Evolutionary conservation across 2,888 invertebrate genomes (phyloP).

Genomic region (Acanthococcus lagerstroemiae): DNA sequence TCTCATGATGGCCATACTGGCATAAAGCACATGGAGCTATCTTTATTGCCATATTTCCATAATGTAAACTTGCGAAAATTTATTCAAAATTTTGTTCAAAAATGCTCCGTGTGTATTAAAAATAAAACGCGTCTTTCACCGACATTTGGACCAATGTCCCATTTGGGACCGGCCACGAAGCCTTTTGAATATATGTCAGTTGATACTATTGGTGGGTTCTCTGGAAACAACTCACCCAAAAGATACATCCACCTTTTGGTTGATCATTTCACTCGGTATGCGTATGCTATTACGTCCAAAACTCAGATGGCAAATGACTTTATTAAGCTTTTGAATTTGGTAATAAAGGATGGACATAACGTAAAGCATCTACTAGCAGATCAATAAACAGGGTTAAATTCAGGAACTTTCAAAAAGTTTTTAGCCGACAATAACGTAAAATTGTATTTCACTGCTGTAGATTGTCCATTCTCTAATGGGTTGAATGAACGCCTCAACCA

Average conservation of each 20-base stretch:
- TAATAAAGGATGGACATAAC: background rate
- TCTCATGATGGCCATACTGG: background rate
- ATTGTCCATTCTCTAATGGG: no score
- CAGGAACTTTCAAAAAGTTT: background rate
- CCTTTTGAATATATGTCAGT: no score
- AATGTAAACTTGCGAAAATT: background rate
- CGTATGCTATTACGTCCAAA: background rate
- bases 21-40: background rate
- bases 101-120: no score
- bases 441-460: no score
- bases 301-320: background rate
- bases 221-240: conserved; percentile 37
- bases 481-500: no score
- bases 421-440: no score
- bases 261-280: conserved; percentile 25
- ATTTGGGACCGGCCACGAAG: no score
- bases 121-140: no score
- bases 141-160: no score
- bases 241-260: conserved; percentile 39
- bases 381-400: background rate
- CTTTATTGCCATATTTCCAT: background rate
- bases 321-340: background rate
- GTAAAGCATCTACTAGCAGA: no score
- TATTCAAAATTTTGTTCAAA: background rate
- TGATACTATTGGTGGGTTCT: conserved; percentile 39